Evolutionary conservation across 64 coral and sea anemone genomes (phyloP), one percentile per base, ranked within the genome.

Genomic region (Acropora yongei): DNA sequence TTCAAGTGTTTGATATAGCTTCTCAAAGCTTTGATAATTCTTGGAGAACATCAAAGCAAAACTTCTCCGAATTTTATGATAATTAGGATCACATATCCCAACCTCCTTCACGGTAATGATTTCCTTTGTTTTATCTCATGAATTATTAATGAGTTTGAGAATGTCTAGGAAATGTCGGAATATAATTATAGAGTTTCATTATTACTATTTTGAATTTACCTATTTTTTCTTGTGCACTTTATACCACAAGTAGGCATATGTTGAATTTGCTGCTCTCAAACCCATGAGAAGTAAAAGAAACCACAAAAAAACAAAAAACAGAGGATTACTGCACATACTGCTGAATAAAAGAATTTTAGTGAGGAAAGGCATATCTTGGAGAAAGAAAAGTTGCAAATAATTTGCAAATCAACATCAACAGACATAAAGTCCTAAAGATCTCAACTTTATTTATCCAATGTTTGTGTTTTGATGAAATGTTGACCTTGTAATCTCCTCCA

Each of bases 401-500:
- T 57, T n/a, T 43, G 30, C 10, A 18, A 74, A 44, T 20, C 40
- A 57, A 10, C 72, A 63, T 63, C 60, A 63, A 63, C 60, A 63
- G 60, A 63, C 60, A 63, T 13, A 63, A 16, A 63, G 60, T 63
- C 60, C 60, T 63, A 63, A 63, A 63, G 60, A 63, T 13, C 60
- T 63, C 60, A 63, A 13, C 60, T 63, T 63, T 63, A 63, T 63
- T 63, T 63, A 18, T 63, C 60, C 60, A 63, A 63, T 63, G 14
- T 63, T 63, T 91, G 53, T 48, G 66, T 55, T 50, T 74, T 58
- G 39, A 19, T 84, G 45, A 44, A 76, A 71, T 55, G 71, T 72
- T 61, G 13, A 67, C 77, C 48, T 90, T 58, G 44, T 90, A 93
- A 88, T 93, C 84, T 10, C 91, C 91, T 93, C 83, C 84, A 51